Percentiles rank a stretch among this genome's conserved stretches.
Conservation (phyloP, 1,140 invertebrate species). For the Ericerus pela region DNA sequence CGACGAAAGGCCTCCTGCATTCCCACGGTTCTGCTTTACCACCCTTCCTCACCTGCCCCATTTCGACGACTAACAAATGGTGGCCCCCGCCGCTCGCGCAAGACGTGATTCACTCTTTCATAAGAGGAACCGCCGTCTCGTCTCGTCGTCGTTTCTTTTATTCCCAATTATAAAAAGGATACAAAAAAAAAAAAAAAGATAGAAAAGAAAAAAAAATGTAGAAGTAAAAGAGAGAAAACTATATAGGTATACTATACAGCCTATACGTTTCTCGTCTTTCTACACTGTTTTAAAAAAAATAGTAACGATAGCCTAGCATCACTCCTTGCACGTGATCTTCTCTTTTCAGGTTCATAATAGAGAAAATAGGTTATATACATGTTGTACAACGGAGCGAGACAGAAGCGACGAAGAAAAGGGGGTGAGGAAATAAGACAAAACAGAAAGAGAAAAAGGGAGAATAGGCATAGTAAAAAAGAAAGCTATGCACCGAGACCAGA, state of each 20-base stretch:
- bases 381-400: no score
- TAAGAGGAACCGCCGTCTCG: not conserved
- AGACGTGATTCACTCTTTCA: constrained; percentile 3
- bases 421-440: no score
- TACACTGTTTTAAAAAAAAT: constrained; percentile 3
- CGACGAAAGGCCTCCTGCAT: constrained; percentile 2
- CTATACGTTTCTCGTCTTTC: no score
- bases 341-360: no score
- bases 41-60: not conserved
- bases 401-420: no score
- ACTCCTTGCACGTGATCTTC: constrained; percentile 9
- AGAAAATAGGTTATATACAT: no score
- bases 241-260: no score
- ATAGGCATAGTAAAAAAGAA: no score
- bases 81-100: constrained; percentile 5
- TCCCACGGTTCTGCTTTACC: constrained; percentile 9
- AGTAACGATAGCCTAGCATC: constrained; percentile 8
- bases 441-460: no score
- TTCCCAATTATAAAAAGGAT: not conserved
- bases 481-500: no score
- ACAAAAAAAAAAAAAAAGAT: not conserved
- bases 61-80: not conserved
- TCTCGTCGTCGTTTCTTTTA: not conserved
- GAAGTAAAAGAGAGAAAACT: no score
- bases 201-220: not conserved